Conservation (phyloP, 2,888 invertebrate species). For the Morpho achilles region DNA sequence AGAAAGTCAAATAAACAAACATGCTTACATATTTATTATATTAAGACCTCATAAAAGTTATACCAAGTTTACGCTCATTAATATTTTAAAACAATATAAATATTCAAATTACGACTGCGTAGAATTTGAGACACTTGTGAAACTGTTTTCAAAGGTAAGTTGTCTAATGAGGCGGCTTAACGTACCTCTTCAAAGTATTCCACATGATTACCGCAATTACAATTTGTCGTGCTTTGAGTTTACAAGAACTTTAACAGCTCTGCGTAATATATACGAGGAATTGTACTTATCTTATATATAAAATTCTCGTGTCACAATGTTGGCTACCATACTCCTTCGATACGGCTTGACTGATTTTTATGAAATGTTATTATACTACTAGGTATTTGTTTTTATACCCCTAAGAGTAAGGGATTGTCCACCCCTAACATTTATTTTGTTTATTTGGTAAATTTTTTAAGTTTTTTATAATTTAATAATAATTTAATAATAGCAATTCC, state of each 20-base stretch:
- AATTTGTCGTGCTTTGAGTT: neutral
- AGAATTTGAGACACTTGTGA: slow-evolving; percentile 1
- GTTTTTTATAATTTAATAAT: no score
- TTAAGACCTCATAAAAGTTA: neutral
- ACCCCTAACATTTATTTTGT: no score
- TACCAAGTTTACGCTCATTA: neutral
- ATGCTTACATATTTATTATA: neutral
- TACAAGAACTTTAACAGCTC: neutral
- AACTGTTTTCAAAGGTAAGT: slow-evolving; percentile 1
- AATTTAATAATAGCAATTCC: no score
- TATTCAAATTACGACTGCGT: neutral
- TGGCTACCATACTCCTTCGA: no score
- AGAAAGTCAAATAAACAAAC: neutral
- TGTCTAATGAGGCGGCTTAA: slow-evolving; percentile 4
- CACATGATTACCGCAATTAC: slow-evolving; percentile 7
- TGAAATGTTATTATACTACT: no score
- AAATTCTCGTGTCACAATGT: no score
- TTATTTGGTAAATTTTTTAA: no score
- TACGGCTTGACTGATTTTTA: no score
- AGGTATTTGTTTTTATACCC: no score
- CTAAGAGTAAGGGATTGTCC: no score
- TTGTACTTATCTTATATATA: neutral
- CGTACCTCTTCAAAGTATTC: slow-evolving; percentile 1
- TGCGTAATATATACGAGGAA: neutral
- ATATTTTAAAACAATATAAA: slow-evolving; percentile 1